Evolutionary conservation across 2,797 vertebrate species (phyloP).

Genomic region (Alca torda): DNA sequence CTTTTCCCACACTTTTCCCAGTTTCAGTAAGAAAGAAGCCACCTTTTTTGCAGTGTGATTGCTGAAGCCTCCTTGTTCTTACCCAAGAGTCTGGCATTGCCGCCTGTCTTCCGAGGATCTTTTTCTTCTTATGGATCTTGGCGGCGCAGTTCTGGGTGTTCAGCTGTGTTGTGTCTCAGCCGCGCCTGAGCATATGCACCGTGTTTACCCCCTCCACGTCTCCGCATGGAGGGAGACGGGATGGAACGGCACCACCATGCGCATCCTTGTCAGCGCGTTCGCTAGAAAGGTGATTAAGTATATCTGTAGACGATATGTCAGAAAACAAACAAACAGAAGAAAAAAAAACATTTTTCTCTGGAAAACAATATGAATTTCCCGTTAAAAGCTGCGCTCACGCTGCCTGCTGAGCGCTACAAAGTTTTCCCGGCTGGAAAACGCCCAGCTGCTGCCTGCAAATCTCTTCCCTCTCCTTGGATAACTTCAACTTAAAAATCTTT

Average conservation of each 20-base stretch:
- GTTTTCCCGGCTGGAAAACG: neutral
- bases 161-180: slow-evolving; percentile 4
- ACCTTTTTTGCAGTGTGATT: fast-evolving
- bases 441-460: fast-evolving
- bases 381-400: neutral
- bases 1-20: neutral
- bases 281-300: neutral
- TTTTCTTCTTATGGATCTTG: neutral
- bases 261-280: fast-evolving
- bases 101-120: neutral
- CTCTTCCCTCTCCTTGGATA: neutral
- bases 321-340: neutral
- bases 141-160: neutral
- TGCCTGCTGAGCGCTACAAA: neutral
- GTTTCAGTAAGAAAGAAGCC: neutral
- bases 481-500: neutral
- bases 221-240: neutral
- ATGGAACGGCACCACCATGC: neutral
- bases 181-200: neutral
- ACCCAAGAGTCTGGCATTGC: neutral
- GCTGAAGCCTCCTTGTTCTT: neutral
- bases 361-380: neutral
- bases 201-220: neutral
- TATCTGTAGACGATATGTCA: neutral
- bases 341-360: neutral